Conservation (phyloP, 2,113 vertebrate species). For the Synodontis membranacea region DNA sequence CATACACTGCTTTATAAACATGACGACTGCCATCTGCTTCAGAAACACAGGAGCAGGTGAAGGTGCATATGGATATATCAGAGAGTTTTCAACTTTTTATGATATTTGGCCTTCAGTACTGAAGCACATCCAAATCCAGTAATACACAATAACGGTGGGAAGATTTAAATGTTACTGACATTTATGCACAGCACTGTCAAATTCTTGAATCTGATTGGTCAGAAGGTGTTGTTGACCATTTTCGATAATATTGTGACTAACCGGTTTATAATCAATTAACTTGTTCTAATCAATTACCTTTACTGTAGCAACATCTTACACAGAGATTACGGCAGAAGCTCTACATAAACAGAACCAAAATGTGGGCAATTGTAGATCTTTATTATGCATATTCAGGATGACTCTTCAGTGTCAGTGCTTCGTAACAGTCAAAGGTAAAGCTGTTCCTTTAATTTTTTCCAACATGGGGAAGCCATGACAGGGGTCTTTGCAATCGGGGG, state of each 20-base stretch:
- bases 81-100: slow-evolving; percentile 58
- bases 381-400: neutral
- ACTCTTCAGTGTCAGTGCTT: neutral
- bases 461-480: neutral
- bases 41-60: slow-evolving; percentile 59
- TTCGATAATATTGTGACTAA: neutral
- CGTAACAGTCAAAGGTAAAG: neutral
- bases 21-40: slow-evolving; percentile 79
- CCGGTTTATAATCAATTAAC: neutral
- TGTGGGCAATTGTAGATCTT: neutral
- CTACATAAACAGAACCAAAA: neutral
- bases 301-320: neutral
- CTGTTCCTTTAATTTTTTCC: neutral
- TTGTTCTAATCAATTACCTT: neutral
- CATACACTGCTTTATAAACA: slow-evolving; percentile 80
- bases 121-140: slow-evolving; percentile 4
- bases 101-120: neutral
- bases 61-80: neutral
- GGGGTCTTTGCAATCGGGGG: neutral
- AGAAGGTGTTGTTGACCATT: neutral
- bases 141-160: neutral
- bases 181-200: neutral
- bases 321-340: neutral
- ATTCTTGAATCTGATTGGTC: neutral
- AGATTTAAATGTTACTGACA: neutral